Percentiles rank a stretch among this genome's conserved stretches.
Evolutionary conservation across 1,140 invertebrate genomes (phyloP).

Genomic region (Calephelis nemesis): DNA sequence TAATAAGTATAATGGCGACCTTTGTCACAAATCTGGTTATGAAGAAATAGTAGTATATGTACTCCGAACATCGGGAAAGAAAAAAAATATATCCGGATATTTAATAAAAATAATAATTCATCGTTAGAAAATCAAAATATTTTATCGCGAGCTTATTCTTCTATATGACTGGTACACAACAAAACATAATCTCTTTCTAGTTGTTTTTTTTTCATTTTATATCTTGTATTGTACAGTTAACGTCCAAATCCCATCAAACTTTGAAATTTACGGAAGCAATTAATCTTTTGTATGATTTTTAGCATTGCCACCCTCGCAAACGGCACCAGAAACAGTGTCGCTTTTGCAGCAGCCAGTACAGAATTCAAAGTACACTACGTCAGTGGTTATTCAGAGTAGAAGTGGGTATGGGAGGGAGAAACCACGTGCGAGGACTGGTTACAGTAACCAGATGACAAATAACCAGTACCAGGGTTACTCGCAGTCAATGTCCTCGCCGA

Average conservation of each 20-base stretch:
- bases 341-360: slow-evolving; percentile 65
- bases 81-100: too few species aligned
- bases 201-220: too few species aligned
- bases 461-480: slow-evolving; percentile 55
- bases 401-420: slow-evolving; percentile 55
- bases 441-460: slow-evolving; percentile 44
- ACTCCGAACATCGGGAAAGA: too few species aligned
- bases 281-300: slow-evolving; percentile 10
- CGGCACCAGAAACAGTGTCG: slow-evolving; percentile 66
- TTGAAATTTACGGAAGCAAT: background rate
- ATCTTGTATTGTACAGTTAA: too few species aligned
- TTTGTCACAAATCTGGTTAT: too few species aligned
- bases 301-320: slow-evolving; percentile 63
- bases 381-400: slow-evolving; percentile 55
- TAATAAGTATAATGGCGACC: too few species aligned
- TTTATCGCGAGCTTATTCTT: too few species aligned
- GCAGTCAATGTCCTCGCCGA: slow-evolving; percentile 38
- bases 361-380: slow-evolving; percentile 58
- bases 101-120: too few species aligned
- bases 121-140: too few species aligned
- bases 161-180: too few species aligned
- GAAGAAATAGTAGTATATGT: too few species aligned
- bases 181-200: too few species aligned
- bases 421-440: slow-evolving; percentile 49
- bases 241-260: background rate